Evolutionary conservation across 2,797 vertebrate species (phyloP), one percentile per base, ranked within the genome.

Genomic region (Argentina silus): DNA sequence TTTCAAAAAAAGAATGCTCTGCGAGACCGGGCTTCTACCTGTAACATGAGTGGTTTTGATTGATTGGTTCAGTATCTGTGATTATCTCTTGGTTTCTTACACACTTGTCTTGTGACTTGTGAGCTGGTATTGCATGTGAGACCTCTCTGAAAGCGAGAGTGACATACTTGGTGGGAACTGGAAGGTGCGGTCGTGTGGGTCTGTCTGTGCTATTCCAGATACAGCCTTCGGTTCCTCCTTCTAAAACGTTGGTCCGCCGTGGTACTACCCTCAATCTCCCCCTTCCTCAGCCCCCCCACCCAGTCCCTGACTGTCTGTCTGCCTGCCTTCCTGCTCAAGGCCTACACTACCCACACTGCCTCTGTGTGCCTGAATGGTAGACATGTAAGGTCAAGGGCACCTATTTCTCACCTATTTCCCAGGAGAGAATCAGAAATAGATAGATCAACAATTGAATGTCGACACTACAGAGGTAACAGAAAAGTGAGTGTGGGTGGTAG

Each of bases 141-240:
- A 64, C 71, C 42, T 56, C 57, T 65, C 66, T 75, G 75, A 80
- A 80, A 84, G 78, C 78, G 78, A 77, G 74, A 81, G 69, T 79
- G 72, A 19, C 51, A 27, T 64, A 51, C 59, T 45, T 27, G 50
- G 48, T 68, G 43, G 71, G 73, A 80, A 78, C 62, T 72, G 78
- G 80, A 84, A 86, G 80, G 70, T 86, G 82, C 78, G 77, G 82
- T 77, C 36, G 44, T 72, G 61, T 72, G 61, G 64, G 67, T 75
- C 21, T 74, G 78, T 69, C 27, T 51, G 55, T 60, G 10, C 11
- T n/a, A 17, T 21, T 78, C 69, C 51, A 78, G 65, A 73, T 27
- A 23, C 55, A 69, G 74, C 73, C 76, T 75, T 72, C 65, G 67
- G 74, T 83, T 83, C 83, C 85, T 84, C 81, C 79, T 82, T 67